Percentiles rank a stretch among this genome's conserved stretches.
Conservation (phyloP, 2,113 vertebrate species). For the Caracal caracal region DNA sequence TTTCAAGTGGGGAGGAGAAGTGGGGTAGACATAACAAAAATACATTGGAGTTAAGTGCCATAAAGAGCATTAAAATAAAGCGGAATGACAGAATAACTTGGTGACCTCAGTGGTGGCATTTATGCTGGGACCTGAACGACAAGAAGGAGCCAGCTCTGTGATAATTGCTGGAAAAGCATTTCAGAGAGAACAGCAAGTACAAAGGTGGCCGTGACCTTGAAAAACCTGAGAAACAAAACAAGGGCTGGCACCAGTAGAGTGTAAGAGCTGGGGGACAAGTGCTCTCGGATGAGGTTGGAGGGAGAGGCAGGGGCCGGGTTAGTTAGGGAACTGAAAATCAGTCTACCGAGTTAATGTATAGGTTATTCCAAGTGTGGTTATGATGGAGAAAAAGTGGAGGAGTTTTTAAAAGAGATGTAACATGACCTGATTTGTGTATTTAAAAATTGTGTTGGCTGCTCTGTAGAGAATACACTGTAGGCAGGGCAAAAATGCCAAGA, state of each 20-base stretch:
- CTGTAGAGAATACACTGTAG: background rate
- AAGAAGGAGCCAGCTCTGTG: background rate
- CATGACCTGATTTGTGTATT: background rate
- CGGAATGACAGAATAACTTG: background rate
- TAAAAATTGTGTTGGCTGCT: background rate
- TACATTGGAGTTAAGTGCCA: background rate
- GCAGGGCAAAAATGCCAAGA: background rate
- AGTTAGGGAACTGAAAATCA: background rate
- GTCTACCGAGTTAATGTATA: no score
- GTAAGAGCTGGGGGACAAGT: background rate
- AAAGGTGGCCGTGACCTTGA: background rate
- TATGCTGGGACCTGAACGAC: background rate
- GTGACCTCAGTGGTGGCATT: background rate
- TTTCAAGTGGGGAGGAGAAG: background rate
- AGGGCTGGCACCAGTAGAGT: background rate
- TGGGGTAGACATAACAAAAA: background rate
- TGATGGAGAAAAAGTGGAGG: no score
- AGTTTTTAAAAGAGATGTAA: background rate
- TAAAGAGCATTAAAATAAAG: background rate
- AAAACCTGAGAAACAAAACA: background rate
- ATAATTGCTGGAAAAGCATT: background rate
- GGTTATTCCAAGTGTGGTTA: background rate
- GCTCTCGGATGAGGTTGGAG: background rate
- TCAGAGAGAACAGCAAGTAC: background rate
- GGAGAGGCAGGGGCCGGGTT: background rate